Evolutionary conservation across 2,888 invertebrate species (phyloP).

Genomic region (Yponomeuta plumbellus): DNA sequence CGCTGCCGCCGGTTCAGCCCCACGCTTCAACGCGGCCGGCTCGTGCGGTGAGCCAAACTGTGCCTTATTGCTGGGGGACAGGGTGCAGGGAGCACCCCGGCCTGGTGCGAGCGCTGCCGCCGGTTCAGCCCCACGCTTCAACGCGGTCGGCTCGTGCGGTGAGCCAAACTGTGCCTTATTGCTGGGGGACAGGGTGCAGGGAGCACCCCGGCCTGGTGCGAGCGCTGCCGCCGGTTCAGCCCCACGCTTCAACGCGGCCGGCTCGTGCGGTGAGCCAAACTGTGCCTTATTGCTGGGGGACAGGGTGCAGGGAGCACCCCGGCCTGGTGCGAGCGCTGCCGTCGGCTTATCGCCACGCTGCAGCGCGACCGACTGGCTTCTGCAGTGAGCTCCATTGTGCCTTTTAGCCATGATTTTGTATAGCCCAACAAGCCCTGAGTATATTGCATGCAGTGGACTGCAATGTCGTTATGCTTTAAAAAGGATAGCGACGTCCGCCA

Average conservation of each 20-base stretch:
- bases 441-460: no score
- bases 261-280: slow-evolving; percentile 52
- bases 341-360: slow-evolving; percentile 82
- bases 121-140: slow-evolving; percentile 82
- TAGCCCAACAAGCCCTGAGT: no score
- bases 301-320: slow-evolving; percentile 87
- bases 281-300: not conserved
- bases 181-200: slow-evolving; percentile 76
- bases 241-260: slow-evolving; percentile 74
- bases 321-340: slow-evolving; percentile 82
- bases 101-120: slow-evolving; percentile 81
- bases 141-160: slow-evolving; percentile 56
- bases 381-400: slow-evolving; percentile 46
- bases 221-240: slow-evolving; percentile 79
- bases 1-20: slow-evolving; percentile 80
- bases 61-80: not conserved
- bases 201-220: slow-evolving; percentile 89
- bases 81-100: slow-evolving; percentile 89
- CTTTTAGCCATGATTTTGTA: slow-evolving; percentile 55
- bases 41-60: slow-evolving; percentile 46
- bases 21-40: slow-evolving; percentile 72
- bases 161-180: slow-evolving; percentile 32
- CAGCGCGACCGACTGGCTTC: slow-evolving; percentile 59
- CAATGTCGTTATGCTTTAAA: no score
- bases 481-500: no score